Evolutionary conservation across 2,113 vertebrate species (phyloP).

Genomic region (Alouatta palliata): DNA sequence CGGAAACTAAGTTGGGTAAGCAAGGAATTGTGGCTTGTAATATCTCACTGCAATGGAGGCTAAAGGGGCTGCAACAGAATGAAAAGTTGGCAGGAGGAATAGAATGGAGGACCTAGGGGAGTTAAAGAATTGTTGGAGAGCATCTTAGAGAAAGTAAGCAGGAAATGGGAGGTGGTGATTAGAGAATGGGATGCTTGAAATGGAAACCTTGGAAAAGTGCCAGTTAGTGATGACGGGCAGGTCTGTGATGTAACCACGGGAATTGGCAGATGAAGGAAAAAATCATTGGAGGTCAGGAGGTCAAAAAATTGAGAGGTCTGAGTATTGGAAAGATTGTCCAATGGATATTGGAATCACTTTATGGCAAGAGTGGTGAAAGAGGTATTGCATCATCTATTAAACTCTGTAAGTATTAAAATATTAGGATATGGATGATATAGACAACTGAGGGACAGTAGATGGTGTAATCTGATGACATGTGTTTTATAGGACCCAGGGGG

Average conservation of each 20-base stretch:
- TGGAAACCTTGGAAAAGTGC: background rate
- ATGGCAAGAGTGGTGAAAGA: background rate
- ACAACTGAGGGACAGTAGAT: background rate
- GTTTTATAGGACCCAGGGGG: background rate
- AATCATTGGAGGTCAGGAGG: background rate
- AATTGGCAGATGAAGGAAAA: background rate
- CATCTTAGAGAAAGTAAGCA: background rate
- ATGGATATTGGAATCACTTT: background rate
- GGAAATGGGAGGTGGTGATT: background rate
- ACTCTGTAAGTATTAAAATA: background rate
- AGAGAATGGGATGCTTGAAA: background rate
- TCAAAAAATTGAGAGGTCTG: background rate
- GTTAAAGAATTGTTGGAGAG: background rate
- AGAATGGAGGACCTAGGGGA: background rate
- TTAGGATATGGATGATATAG: background rate
- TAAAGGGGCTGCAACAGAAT: background rate
- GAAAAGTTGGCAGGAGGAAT: background rate
- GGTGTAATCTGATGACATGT: background rate
- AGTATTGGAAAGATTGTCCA: background rate
- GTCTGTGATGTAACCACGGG: background rate
- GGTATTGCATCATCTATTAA: background rate
- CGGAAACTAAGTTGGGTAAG: background rate
- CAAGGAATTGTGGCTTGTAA: background rate
- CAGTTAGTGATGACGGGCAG: background rate
- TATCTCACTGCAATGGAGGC: background rate